Percentiles rank a stretch among this genome's conserved stretches.
Conservation (phyloP, 2,888 invertebrate species). For the Digitonthophagus gazella region DNA sequence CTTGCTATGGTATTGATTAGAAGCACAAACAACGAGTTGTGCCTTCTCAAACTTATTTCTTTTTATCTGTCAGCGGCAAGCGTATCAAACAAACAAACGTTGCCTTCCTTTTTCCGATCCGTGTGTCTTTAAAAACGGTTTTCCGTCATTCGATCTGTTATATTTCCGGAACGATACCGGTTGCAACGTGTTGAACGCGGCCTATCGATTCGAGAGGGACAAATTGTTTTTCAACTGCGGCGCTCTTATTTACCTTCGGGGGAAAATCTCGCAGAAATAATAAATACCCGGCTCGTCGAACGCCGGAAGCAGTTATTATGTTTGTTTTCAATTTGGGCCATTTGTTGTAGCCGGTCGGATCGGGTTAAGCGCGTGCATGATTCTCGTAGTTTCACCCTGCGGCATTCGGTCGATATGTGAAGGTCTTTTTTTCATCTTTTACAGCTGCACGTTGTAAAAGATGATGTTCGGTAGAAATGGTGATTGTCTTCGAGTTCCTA, state of each 20-base stretch:
- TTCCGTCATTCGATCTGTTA: constrained; percentile 1
- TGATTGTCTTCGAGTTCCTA: not conserved
- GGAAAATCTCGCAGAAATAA: not conserved
- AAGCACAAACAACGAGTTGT: not conserved
- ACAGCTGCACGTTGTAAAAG: constrained; percentile 8
- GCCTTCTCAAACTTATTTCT: not conserved
- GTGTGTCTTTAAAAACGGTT: constrained; percentile 14
- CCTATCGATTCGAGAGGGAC: not conserved
- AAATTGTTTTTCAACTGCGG: not conserved
- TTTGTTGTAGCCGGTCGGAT: constrained; percentile 13
- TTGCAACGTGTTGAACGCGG: not conserved
- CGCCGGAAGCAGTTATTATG: constrained; percentile 12
- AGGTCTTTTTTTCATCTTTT: constrained; percentile 6
- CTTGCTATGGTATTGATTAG: not conserved
- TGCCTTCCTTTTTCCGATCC: not conserved
- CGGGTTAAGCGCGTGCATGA: not conserved
- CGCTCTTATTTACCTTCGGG: not conserved
- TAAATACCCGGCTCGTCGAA: not conserved
- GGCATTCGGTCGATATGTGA: not conserved
- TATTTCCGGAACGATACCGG: constrained; percentile 2
- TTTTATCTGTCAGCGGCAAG: constrained; percentile 8
- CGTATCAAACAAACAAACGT: constrained; percentile 11
- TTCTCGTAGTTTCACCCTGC: not conserved
- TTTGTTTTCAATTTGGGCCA: constrained; percentile 24
- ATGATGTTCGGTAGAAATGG: not conserved